Evolutionary conservation across 2,797 vertebrate species (phyloP), one percentile per base, ranked within the genome.

Genomic region (Danio choprae): DNA sequence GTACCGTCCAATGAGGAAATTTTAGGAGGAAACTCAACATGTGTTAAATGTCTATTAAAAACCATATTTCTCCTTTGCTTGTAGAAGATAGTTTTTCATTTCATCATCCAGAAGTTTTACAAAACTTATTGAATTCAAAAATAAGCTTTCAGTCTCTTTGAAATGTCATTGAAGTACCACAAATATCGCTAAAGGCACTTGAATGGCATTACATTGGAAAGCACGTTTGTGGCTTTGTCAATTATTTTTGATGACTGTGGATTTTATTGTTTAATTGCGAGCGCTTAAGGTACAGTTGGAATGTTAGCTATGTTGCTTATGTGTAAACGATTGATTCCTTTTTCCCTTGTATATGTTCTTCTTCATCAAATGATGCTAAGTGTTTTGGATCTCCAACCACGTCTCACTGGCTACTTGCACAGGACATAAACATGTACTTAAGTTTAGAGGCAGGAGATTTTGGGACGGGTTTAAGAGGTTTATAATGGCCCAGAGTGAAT

Each of bases 371-470:
- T 53, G 16, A 53, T 53, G 29, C 10, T 2, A 13, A 53, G 18
- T 70, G 48, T 70, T 70, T 70, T 11, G 48, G 51, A 13, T 70
- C 6, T 53, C 48, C 40, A 38, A 53, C 67, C 18, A 29, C 3
- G 20, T 58, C 41, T 62, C 22, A 60, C 5, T 51, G 55, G 55
- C 44, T 18, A 16, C 36, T 22, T 60, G 9, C 36, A 69, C 43
- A n/a, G 56, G 36, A 79, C 56, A n/a, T 44, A 62, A 71, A 18
- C 46, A 70, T 79, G 50, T 70, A 79, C 53, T 62, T 74, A 38
- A 50, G 22, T 70, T 74, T n/a, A 11, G 69, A 62, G 18, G 7
- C 41, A 15, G 5, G 46, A 74, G 58, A 50, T 16, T 15, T 53
- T 38, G 36, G 40, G 63, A 16, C 16, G 22, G 53, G 41, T 59